Percentiles rank a stretch among this genome's conserved stretches.
Conservation (phyloP, 1,140 invertebrate species). For the Tetramorium parvispinum region DNA sequence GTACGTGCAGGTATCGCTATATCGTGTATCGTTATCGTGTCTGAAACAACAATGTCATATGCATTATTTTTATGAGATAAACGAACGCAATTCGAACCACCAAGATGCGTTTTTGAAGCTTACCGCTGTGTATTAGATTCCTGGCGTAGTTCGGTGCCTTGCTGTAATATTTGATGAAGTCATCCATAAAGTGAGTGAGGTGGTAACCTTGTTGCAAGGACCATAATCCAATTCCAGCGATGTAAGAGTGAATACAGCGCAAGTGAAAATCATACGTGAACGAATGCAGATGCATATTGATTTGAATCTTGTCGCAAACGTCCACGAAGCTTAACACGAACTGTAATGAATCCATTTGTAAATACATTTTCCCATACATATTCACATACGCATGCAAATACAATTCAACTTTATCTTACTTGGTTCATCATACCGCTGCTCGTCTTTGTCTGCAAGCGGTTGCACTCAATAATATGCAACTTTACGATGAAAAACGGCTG, state of each 20-base stretch:
- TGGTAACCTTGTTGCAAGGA: conserved; percentile 91
- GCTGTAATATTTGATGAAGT: conserved; percentile 94
- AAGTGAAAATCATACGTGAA: conserved; percentile 96
- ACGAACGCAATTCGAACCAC: not conserved
- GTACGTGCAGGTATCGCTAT: conserved; percentile 89
- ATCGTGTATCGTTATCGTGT: conserved; percentile 87
- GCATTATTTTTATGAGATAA: not conserved
- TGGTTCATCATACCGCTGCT: conserved; percentile 86
- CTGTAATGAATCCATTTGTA: conserved; percentile 83
- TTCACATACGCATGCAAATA: not conserved
- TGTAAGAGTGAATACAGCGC: conserved; percentile 90
- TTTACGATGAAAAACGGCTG: conserved; percentile 93
- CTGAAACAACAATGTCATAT: conserved; percentile 81
- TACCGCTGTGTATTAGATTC: conserved; percentile 91
- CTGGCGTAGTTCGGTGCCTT: conserved; percentile 94
- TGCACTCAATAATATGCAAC: conserved; percentile 90
- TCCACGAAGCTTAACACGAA: conserved; percentile 91
- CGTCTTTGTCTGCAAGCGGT: conserved; percentile 87
- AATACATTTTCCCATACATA: not conserved
- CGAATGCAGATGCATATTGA: conserved; percentile 93
- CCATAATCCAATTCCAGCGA: conserved; percentile 87
- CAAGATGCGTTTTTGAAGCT: not conserved
- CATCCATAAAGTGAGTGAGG: conserved; percentile 91
- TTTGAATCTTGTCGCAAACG: conserved; percentile 92
- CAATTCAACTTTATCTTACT: conserved; percentile 75